Base-by-base conservation (phyloP, 2,888 invertebrate genomes). In the Drosophila stalkeri region DNA sequence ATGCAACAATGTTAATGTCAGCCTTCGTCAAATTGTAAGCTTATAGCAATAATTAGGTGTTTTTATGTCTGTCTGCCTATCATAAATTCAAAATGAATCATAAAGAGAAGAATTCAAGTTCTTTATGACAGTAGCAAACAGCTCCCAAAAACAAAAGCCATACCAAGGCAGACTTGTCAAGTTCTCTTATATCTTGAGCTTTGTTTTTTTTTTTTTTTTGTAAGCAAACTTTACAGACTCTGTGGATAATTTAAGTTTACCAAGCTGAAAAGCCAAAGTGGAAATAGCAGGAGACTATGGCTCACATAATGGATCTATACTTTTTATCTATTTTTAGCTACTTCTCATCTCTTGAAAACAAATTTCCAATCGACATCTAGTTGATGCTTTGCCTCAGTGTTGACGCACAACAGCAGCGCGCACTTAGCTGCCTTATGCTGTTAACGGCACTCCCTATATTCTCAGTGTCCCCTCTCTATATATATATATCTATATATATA, bases 361-460 rank as follows among this genome's bases (percentile, higher is more conserved):
- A 81, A 80, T 80, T 78, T 77, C 65, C 72, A 65, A 65, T 76
- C 76, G 72, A 72, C 71, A 72, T 68, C 81, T 54, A 77, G 57
- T 80, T 56, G 67, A 80, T 80, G 80, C 52, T 64, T 66, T 67
- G 61, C 64, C 59, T 61, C 65, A 51, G 64, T 75, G 76, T 71
- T 80, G 80, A 71, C 77, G 64, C 70, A 66, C 75, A 75, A 65
- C 57, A 73, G 52, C 61, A 57, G 31, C 54, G 59, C 56, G 64
- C 65, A 74, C 62, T 79, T 78, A 63, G 79, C 60, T 62, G 64
- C 61, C 57, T 44, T 49, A 12, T n/a, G 51, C 62, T 46, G 41
- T 23, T 35, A 18, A 14, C 44, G 33, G 16, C 12, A 3, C 16
- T 9, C 7, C 11, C 20, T 20, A 14, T 18, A 39, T 39, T 11